Evolutionary conservation across 92 coral and sea anemone species (phyloP), one percentile per base, ranked within the genome.

Genomic region (Parazoanthus darwini): DNA sequence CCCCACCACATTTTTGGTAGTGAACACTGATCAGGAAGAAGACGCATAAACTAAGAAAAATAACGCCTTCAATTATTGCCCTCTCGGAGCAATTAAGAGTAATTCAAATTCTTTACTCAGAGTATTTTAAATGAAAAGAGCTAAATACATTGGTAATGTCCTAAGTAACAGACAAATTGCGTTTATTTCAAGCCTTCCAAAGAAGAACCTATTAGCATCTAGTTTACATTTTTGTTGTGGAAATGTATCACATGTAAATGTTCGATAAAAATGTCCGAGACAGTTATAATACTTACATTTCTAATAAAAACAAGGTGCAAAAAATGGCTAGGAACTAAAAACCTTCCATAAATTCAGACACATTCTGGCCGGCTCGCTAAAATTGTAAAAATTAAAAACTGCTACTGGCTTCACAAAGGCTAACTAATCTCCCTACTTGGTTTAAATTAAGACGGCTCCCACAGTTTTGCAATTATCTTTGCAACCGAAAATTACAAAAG

Each of bases 251-350:
- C 35, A 10, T 78, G 44, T 46, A 54, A 48, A 51, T 38, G 29
- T 56, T 80, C 48, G 72, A 54, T 14, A 58, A 56, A 50, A 79
- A 50, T 46, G 22, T 15, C 33, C n/a, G 20, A n/a, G 13, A 46
- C 14, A 14, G 63, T 8, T 6, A 36, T 1, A 9, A 29, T 25
- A 25, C 72, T 36, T 29, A 29, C 16, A 80, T n/a, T 80, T 80
- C 33, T 80, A 44, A 58, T 80, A 80, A 80, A 80, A 80, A 80
- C 18, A n/a, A n/a, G 29, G 70, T 80, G 72, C 26, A 80, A 80
- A 80, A 48, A 58, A 6, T 29, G 14, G 35, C 72, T 80, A 54
- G 29, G 35, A 80, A 66, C 72, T 80, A 80, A 80, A 80, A 80
- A 80, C 18, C 38, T 66, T 54, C 58, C 36, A 80, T 11, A 80